These are phyloP conservation scores for Halichoerus grypus DNA, from an alignment of 2,113 vertebrate species.

Conservation along the genomic window DNA sequence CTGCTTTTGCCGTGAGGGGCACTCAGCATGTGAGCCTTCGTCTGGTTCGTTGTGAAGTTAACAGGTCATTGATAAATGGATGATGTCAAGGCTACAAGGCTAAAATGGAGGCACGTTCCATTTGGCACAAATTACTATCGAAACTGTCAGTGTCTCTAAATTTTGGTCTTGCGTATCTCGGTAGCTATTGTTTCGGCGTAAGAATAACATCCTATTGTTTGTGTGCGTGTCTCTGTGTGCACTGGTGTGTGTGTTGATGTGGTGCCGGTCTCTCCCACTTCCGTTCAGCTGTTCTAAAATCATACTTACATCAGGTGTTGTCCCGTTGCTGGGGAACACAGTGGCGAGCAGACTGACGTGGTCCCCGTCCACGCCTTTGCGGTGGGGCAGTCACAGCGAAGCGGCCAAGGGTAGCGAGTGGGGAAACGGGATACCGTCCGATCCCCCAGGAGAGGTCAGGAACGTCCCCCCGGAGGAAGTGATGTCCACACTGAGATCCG, in stretches of 20 bases:
- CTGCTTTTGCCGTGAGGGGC: conserved; percentile 37
- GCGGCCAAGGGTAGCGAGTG: too few relatives aligned
- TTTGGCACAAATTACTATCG: conserved; percentile 70
- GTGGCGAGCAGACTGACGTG: background rate
- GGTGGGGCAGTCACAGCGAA: too few relatives aligned
- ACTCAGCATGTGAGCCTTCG: conserved; percentile 20
- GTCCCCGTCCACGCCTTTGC: background rate
- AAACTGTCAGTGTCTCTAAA: conserved; percentile 55
- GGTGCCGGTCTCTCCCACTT: background rate
- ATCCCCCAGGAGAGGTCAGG: too few relatives aligned
- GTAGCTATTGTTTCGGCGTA: background rate
- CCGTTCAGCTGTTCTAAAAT: background rate
- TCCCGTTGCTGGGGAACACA: background rate
- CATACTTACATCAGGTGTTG: background rate
- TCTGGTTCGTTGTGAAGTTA: conserved; percentile 60
- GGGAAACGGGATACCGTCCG: background rate
- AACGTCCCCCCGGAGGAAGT: background rate
- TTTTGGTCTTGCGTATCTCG: background rate
- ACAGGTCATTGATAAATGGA: conserved; percentile 77
- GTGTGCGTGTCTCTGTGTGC: background rate
- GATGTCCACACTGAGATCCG: background rate
- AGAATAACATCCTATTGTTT: background rate
- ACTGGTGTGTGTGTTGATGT: background rate
- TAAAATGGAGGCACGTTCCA: conserved; percentile 44
- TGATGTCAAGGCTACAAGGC: conserved; percentile 62